Conservation (phyloP, 2,888 invertebrate genomes). For the Lochmaea crataegi region DNA sequence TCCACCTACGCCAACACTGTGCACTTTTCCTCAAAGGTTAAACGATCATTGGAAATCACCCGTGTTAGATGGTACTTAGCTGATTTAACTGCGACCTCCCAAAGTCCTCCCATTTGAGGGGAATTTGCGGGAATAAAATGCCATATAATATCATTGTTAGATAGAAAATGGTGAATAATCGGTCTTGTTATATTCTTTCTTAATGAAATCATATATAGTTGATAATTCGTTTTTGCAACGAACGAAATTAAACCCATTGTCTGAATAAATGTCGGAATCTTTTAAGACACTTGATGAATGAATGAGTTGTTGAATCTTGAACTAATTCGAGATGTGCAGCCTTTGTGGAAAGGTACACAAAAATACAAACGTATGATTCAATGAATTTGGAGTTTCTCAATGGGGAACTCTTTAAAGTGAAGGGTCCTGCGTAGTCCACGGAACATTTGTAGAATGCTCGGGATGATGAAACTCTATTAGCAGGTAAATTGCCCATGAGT, state of each 20-base stretch:
- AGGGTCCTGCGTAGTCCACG: not conserved
- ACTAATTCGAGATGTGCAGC: too few relatives aligned
- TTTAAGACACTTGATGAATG: not conserved
- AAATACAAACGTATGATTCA: too few relatives aligned
- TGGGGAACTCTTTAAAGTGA: not conserved
- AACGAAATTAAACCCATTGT: not conserved
- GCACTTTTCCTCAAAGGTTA: not conserved
- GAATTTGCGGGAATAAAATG: not conserved
- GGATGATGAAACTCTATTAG: too few relatives aligned
- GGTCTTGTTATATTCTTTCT: not conserved
- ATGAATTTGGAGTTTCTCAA: not conserved
- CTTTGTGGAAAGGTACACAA: too few relatives aligned
- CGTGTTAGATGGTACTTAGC: not conserved
- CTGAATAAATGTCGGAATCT: not conserved
- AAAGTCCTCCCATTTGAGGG: not conserved
- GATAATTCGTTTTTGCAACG: not conserved
- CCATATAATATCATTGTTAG: not conserved
- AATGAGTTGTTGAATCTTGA: not conserved
- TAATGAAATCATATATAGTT: not conserved
- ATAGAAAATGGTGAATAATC: too few relatives aligned
- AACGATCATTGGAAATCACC: not conserved
- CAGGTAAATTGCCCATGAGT: not conserved
- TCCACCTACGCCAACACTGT: not conserved
- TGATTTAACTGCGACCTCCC: not conserved
- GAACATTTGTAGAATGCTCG: not conserved